Base-by-base conservation (phyloP, 2,888 invertebrate genomes). In the Cryptocephalus moraei region DNA sequence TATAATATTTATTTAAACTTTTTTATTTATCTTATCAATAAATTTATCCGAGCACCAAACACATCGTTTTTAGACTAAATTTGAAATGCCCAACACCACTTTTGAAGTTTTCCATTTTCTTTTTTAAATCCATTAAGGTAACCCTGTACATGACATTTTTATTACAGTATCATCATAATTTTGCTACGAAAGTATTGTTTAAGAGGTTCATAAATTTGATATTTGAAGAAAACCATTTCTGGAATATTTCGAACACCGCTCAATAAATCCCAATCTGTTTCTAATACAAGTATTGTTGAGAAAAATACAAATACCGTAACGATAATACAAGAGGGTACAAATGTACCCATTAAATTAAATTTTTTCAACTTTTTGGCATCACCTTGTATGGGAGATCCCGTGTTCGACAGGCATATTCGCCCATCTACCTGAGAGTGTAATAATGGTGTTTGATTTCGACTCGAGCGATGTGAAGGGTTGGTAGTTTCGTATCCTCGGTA, bases 161-260 rank as follows among this genome's bases (percentile, higher is more conserved):
- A 22, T 22, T 22, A 22, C 22, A 22, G 22, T 22, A 22, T 22
- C 22, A 22, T 22, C 22, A 22, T 22, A 4, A 22, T 22, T 64
- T 80, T 81, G 59, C 74, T 75, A 62, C 78, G 77, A 56, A 87
- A 70, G 69, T 82, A 87, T 63, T 88, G 83, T 69, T 89, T 90
- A 47, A 88, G 74, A 22, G 91, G 90, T 61, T 84, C 81, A 71
- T 91, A 91, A 71, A 90, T 87, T 62, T 88, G 86, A 58, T 83
- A 81, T 51, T 83, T 79, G 47, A 91, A 75, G 43, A 84, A 77
- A 34, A 80, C 61, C 71, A 91, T 79, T 72, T 91, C 90, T 32
- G 90, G 90, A 63, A 82, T 79, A 62, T 82, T 81, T 50, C 83
- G 79, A 50, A 90, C 69, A 33, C 76, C 75, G 48, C 80, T 78